phyloP scores from a whole-genome alignment of 2,113 vertebrate genomes.

The Rattus norvegicus region GRCr8 NC_086031.1:79542001-79542500 shows the following conservation, averaged over 20 bases:
- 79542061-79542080: too few relatives aligned
- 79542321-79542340: not conserved
- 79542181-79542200: not conserved
- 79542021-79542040: too few relatives aligned
- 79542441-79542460: too few relatives aligned
- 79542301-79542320: not conserved
- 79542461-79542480: not conserved
- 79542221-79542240: not conserved
- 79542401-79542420: not conserved
- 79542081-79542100: too few relatives aligned
- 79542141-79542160: not conserved
- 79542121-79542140: not conserved
- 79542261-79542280: not conserved
- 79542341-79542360: not conserved
- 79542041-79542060: too few relatives aligned
- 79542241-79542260: not conserved
- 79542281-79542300: not conserved
- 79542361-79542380: not conserved
- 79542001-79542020: too few relatives aligned
- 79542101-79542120: not conserved
- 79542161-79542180: not conserved
- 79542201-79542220: not conserved
- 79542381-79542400: not conserved
- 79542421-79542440: not conserved
- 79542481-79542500: not conserved